Evolutionary conservation across 2,113 vertebrate species (phyloP), one percentile per base, ranked within the genome.

Genomic region (Esox niger): DNA sequence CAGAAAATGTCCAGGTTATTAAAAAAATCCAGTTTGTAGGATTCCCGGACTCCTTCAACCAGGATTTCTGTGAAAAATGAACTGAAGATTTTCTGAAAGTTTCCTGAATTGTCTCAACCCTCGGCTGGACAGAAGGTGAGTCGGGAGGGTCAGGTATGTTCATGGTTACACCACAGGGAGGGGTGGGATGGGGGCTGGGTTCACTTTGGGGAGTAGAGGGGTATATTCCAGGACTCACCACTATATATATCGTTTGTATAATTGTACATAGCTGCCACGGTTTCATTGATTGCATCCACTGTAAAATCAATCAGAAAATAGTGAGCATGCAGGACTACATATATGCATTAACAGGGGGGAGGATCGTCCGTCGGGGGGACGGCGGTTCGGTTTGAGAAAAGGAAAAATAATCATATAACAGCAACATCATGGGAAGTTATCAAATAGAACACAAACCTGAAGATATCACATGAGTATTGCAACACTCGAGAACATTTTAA

Each of bases 211-310:
- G 78, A 77, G 54, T 7, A 82, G 65, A 52, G 15, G 47, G 47
- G 66, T 57, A 32, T 70, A 88, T 90, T 92, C 87, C 86, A 78
- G 84, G 90, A 98, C 96, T 98, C 96, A 97, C 95, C 95, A 95
- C 94, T 87, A 94, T 88, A n/a, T 21, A 21, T 94, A 92, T 96
- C 92, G 90, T 94, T 94, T 95, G 94, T 94, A 91, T 95, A 85
- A 98, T 93, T 98, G 94, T 95, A 95, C 90, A 95, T 94, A 96
- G 93, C 93, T 91, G 94, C 93, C 93, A 95, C 87, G 94, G 95
- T 97, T 87, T 96, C 95, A 97, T 97, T 98, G 93, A 96, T 91
- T 91, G 93, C 91, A 93, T 97, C 93, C 92, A 96, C 95, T 97
- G 95, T 89, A 98, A 91, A 43, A 43, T 43, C 69, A 94, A 96